Conservation (phyloP, 2,888 invertebrate genomes). For the Leptinotarsa haldemani region DNA sequence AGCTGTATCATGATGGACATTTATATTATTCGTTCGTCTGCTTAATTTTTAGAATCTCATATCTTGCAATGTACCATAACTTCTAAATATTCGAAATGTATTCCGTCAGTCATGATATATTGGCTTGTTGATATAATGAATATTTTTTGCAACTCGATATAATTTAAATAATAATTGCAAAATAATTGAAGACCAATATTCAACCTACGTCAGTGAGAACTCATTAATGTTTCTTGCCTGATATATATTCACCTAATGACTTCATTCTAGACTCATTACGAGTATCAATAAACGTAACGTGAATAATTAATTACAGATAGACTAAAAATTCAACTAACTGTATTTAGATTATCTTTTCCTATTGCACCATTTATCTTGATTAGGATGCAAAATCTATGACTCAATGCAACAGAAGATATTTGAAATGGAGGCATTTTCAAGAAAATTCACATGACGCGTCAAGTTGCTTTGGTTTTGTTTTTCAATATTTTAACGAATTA, state of each 20-base stretch:
- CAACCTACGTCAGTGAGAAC: conserved; percentile 42
- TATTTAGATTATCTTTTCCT: background rate
- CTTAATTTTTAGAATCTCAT: too few species aligned
- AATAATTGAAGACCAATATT: conserved; percentile 35
- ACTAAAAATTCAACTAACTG: background rate
- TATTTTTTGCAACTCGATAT: conserved; percentile 15
- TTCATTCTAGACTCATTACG: conserved; percentile 12
- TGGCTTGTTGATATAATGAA: background rate
- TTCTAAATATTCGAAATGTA: background rate
- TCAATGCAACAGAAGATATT: too few species aligned
- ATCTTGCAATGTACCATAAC: background rate
- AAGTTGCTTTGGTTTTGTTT: too few species aligned
- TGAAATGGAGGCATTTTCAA: too few species aligned
- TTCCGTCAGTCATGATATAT: background rate
- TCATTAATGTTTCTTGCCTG: conserved; percentile 16
- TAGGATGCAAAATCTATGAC: background rate
- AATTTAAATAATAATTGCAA: conserved; percentile 28
- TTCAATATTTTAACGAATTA: too few species aligned
- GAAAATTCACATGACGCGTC: too few species aligned
- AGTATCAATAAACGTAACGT: background rate
- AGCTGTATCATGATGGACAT: background rate
- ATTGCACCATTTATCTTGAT: conserved; percentile 3
- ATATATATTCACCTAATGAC: conserved; percentile 18
- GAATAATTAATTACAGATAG: background rate
- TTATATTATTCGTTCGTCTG: too few species aligned